Conservation (phyloP, 1,140 invertebrate genomes). For the Stratiolaelaps scimitus region DNA sequence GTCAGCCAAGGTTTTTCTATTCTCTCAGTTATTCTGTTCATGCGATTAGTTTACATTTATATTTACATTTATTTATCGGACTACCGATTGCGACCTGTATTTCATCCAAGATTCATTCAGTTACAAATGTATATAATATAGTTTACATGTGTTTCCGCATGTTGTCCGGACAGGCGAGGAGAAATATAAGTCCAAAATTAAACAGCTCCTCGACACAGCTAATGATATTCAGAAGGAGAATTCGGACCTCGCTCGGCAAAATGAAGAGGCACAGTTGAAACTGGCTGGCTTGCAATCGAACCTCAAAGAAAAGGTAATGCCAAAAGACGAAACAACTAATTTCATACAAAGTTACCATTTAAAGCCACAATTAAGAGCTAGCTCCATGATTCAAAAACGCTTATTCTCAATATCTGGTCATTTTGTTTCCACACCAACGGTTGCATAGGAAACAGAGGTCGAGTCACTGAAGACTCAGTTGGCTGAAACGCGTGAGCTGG, state of each 20-base stretch:
- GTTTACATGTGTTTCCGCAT: neutral
- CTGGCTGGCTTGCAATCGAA: neutral
- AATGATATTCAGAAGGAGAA: conserved; percentile 17
- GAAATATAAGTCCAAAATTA: conserved; percentile 13
- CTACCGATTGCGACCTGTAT: too few relatives aligned
- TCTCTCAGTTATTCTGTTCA: too few relatives aligned
- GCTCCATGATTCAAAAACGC: too few relatives aligned
- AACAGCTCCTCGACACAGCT: neutral
- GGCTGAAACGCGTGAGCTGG: conserved; percentile 13
- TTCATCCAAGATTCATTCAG: neutral
- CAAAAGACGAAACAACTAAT: too few relatives aligned
- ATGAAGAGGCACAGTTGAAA: neutral
- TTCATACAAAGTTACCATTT: too few relatives aligned
- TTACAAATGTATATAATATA: neutral
- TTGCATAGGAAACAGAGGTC: neutral
- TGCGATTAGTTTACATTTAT: too few relatives aligned
- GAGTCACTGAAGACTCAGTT: conserved; percentile 12
- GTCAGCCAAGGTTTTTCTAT: neutral
- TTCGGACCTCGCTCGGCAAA: neutral
- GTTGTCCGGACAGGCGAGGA: neutral
- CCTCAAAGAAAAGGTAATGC: conserved; percentile 12
- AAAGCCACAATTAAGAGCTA: too few relatives aligned
- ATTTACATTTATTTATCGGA: too few relatives aligned
- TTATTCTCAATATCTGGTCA: too few relatives aligned
- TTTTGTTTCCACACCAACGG: too few relatives aligned